Evolutionary conservation across 2,113 vertebrate genomes (phyloP).

Genomic region (Procavia capensis): DNA sequence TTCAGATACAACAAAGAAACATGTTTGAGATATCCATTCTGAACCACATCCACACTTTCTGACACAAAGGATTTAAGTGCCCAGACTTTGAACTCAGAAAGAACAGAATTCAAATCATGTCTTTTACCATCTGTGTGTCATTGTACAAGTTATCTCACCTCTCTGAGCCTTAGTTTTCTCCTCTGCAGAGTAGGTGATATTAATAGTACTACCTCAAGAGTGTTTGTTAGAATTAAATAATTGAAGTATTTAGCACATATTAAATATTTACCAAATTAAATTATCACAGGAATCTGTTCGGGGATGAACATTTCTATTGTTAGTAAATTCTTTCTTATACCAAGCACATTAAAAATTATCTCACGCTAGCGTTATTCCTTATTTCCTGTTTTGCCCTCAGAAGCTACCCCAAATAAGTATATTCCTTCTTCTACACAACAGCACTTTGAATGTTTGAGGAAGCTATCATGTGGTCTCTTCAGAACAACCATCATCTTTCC

Average conservation of each 20-base stretch:
- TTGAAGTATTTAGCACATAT: not conserved
- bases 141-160: not conserved
- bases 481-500: not conserved
- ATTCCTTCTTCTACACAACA: not conserved
- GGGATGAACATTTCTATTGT: not conserved
- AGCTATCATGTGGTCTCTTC: not conserved
- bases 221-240: not conserved
- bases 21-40: not conserved
- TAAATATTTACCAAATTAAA: not conserved
- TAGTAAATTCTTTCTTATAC: conserved; percentile 2
- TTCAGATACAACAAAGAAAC: conserved; percentile 6
- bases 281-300: not conserved
- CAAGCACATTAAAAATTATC: not conserved
- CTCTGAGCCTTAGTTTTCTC: not conserved
- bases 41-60: not conserved
- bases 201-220: not conserved
- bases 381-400: not conserved
- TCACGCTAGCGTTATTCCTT: not conserved
- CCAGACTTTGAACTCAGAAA: not conserved
- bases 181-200: not conserved
- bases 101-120: not conserved
- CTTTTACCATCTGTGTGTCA: not conserved
- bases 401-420: not conserved
- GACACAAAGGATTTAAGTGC: not conserved
- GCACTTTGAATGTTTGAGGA: conserved; percentile 36